A percentile compares a stretch with the other conserved stretches of the same genome.
Evolutionary conservation across 2,113 vertebrate species (phyloP).

Genomic region (Cynoglossus semilaevis): DNA sequence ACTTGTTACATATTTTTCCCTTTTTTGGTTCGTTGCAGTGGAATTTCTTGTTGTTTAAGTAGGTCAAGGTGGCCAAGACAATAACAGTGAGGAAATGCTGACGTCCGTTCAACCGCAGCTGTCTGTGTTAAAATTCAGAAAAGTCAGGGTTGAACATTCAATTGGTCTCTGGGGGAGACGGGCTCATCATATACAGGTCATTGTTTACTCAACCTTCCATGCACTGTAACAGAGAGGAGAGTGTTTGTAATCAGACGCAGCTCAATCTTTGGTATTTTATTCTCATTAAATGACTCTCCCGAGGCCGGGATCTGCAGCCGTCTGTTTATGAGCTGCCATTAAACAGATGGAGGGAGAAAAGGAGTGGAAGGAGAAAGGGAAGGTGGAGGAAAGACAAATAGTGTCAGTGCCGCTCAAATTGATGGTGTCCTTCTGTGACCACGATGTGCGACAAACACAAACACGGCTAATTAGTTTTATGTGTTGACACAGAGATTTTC

Average conservation of each 20-base stretch:
- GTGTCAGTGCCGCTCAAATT: conserved; percentile 23
- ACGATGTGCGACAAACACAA: conserved; percentile 20
- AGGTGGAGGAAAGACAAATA: conserved; percentile 21
- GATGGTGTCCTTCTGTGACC: conserved; percentile 12
- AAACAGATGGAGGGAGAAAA: conserved; percentile 42
- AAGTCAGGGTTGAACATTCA: conserved; percentile 22
- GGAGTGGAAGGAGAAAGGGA: conserved; percentile 13
- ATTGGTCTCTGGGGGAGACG: conserved; percentile 29
- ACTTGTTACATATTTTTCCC: too few species aligned
- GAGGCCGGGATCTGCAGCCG: conserved; percentile 29
- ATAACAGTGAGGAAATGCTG: too few species aligned
- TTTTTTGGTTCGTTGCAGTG: too few species aligned
- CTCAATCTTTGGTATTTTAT: conserved; percentile 37
- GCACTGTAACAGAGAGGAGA: conserved; percentile 32
- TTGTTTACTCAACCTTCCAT: conserved; percentile 34
- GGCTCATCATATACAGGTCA: conserved; percentile 25
- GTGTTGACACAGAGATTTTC: conserved; percentile 27
- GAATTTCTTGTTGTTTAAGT: too few species aligned
- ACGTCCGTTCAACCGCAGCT: too few species aligned
- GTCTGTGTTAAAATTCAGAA: too few species aligned
- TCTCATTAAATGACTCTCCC: conserved; percentile 38
- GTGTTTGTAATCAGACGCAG: conserved; percentile 18
- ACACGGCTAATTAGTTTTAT: conserved; percentile 44
- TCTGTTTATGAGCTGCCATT: conserved; percentile 53
- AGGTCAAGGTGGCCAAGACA: too few species aligned